These are phyloP conservation scores for Channallabes apus DNA, from an alignment of 2,797 vertebrate genomes.

Conservation along the genomic window DNA sequence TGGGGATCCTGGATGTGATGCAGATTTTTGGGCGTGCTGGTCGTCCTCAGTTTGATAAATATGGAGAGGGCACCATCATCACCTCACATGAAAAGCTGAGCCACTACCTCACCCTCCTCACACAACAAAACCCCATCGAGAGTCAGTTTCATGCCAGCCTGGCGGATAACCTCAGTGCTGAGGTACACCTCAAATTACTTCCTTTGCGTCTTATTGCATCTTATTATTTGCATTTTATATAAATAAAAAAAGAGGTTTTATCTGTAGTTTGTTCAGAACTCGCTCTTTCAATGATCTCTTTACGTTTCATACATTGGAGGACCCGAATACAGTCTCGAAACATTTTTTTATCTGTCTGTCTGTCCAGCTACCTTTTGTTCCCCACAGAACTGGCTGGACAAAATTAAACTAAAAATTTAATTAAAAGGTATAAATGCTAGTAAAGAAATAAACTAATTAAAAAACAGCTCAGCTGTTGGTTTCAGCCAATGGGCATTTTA, in stretches of 20 bases:
- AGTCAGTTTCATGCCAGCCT: slow-evolving; percentile 94
- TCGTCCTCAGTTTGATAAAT: slow-evolving; percentile 95
- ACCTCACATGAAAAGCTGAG: slow-evolving; percentile 96
- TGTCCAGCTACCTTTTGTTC: no score
- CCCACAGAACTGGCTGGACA: no score
- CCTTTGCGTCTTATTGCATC: no score
- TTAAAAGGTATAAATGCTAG: no score
- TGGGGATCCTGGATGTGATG: slow-evolving; percentile 98
- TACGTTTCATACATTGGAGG: no score
- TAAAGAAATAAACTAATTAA: neutral
- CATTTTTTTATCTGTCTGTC: no score
- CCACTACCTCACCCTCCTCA: slow-evolving; percentile 94
- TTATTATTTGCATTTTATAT: no score
- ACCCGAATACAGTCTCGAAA: no score
- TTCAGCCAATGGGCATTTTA: neutral
- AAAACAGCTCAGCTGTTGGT: neutral
- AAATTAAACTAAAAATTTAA: no score
- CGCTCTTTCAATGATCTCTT: no score
- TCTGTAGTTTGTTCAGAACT: no score
- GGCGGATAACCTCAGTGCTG: slow-evolving; percentile 94
- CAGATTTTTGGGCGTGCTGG: slow-evolving; percentile 98
- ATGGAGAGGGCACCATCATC: slow-evolving; percentile 94
- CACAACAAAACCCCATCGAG: slow-evolving; percentile 98
- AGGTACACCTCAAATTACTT: slow-evolving; percentile 72
- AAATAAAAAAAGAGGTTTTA: no score